These are phyloP conservation scores for Enteromius radiatus DNA, from an alignment of 2,797 vertebrate species.

Conservation along the genomic window DNA sequence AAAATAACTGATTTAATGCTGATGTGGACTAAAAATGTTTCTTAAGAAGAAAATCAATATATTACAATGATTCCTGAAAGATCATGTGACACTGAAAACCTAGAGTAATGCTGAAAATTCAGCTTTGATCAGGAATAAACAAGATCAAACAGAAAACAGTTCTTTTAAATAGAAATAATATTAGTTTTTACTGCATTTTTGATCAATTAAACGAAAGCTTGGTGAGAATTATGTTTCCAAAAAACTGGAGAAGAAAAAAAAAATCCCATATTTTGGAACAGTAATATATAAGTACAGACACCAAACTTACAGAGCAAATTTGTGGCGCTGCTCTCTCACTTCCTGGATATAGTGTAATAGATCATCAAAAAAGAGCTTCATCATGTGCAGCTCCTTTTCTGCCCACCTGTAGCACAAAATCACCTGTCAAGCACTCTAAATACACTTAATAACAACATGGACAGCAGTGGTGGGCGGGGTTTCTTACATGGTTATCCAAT, in stretches of 20 bases:
- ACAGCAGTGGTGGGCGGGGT: neutral
- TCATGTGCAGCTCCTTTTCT: conserved; percentile 98
- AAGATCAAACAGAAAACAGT: neutral
- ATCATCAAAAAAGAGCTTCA: conserved; percentile 99
- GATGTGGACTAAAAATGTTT: neutral
- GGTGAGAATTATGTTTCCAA: neutral
- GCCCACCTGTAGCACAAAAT: conserved; percentile 87
- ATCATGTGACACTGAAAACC: neutral
- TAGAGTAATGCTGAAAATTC: neutral
- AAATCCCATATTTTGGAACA: neutral
- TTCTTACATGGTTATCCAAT: conserved; percentile 98
- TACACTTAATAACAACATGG: neutral
- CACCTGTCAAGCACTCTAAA: neutral
- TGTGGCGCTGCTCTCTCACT: conserved; percentile 90
- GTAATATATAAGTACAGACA: neutral
- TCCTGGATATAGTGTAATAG: conserved; percentile 97
- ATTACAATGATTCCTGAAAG: neutral
- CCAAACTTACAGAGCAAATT: conserved; percentile 92
- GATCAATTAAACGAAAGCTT: neutral
- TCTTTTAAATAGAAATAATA: neutral
- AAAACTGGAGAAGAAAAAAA: neutral
- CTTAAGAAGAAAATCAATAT: neutral
- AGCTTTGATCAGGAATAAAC: neutral
- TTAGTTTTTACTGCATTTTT: neutral
- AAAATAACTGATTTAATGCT: too few species aligned